These are phyloP conservation scores for Halyomorpha halys DNA, from an alignment of 1,140 invertebrate genomes.

Conservation along the genomic window DNA sequence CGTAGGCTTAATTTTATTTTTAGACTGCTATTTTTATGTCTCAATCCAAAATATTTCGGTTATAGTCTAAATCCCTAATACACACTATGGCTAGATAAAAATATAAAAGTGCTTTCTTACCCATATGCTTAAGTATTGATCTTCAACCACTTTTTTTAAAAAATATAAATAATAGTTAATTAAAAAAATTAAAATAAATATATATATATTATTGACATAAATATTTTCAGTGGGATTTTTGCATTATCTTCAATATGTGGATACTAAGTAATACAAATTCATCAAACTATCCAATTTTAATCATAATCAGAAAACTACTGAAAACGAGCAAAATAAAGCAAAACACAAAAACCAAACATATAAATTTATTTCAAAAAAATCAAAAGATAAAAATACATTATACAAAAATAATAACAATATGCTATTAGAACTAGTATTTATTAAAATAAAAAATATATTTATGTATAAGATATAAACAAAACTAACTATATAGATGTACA, in stretches of 20 bases:
- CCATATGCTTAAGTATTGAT: too few relatives aligned
- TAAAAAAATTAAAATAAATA: too few relatives aligned
- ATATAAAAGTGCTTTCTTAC: constrained; percentile 12
- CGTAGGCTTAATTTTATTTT: neutral
- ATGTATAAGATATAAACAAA: constrained; percentile 27
- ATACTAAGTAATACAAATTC: too few relatives aligned
- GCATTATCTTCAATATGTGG: too few relatives aligned
- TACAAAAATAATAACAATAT: constrained; percentile 31
- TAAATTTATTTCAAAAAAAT: constrained; percentile 30
- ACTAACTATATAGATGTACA: constrained; percentile 29
- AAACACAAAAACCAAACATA: constrained; percentile 26
- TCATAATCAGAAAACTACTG: constrained; percentile 9
- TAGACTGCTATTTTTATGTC: neutral
- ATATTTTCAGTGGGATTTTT: too few relatives aligned
- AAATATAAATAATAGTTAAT: too few relatives aligned
- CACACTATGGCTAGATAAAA: constrained; percentile 9
- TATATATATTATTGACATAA: too few relatives aligned
- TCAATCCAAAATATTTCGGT: constrained; percentile 16
- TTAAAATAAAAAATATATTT: constrained; percentile 28
- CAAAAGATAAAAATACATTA: constrained; percentile 29
- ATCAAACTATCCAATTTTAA: constrained; percentile 11
- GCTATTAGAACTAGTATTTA: constrained; percentile 24
- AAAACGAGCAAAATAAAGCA: constrained; percentile 23
- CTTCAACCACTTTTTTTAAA: too few relatives aligned
- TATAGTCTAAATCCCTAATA: constrained; percentile 1